These are phyloP conservation scores for Heliconius aoede DNA, from an alignment of 2,888 invertebrate genomes.

Conservation along the genomic window DNA sequence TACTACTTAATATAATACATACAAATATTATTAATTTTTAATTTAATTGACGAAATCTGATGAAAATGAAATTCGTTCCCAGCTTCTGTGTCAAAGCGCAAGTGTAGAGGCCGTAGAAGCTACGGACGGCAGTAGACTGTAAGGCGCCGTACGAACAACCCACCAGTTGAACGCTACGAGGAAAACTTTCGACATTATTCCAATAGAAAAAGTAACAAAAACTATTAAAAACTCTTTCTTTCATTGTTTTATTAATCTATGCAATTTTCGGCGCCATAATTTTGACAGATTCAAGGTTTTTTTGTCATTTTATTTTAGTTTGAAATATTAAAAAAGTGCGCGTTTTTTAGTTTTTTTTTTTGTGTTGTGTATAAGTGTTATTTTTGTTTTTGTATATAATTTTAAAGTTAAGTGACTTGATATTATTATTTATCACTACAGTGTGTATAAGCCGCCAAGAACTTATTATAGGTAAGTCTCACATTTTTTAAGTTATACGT, in stretches of 20 bases:
- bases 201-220: conserved; percentile 26
- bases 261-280: conserved; percentile 23
- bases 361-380: conserved; percentile 25
- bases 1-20: background rate
- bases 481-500: background rate
- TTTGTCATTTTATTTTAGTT: background rate
- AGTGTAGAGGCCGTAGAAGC: conserved; percentile 29
- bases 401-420: conserved; percentile 18
- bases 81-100: conserved; percentile 1
- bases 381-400: background rate
- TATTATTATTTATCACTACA: background rate
- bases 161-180: conserved; percentile 50
- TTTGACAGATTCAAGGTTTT: background rate
- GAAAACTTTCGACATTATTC: conserved; percentile 49
- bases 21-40: background rate
- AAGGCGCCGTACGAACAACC: conserved; percentile 52
- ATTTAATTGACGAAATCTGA: background rate
- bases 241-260: background rate
- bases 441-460: background rate
- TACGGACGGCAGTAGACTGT: conserved; percentile 52
- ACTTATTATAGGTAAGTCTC: conserved; percentile 6
- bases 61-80: background rate
- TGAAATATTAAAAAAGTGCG: conserved; percentile 5
- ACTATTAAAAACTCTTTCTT: conserved; percentile 16
- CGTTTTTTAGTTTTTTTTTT: conserved; percentile 12